phyloP scores from a whole-genome alignment of 2,797 vertebrate genomes.

The Emys orbicularis region DNA sequence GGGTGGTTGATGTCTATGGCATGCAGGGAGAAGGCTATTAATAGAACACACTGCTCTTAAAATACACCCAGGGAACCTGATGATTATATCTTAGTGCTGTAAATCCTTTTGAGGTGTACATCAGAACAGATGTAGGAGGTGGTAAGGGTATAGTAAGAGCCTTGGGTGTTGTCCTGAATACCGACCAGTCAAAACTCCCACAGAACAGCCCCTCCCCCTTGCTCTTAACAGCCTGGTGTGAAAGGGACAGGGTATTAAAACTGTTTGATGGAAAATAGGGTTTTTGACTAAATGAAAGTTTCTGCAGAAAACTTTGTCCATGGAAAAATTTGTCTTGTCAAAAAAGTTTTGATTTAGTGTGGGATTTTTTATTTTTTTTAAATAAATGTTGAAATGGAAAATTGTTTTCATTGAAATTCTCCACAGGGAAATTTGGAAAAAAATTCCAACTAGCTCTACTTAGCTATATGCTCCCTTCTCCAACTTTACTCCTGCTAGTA shows the following conservation, averaged over 20 bases:
- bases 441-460: background rate
- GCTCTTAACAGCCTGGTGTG: background rate
- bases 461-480: background rate
- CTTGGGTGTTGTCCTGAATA: background rate
- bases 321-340: background rate
- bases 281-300: background rate
- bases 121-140: slow-evolving; percentile 20
- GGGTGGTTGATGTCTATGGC: background rate
- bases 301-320: background rate
- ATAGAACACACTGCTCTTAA: background rate
- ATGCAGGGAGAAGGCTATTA: background rate
- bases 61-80: background rate
- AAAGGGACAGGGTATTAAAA: background rate
- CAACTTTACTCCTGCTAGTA: background rate
- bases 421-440: background rate
- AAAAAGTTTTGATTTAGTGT: background rate
- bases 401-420: background rate
- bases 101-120: background rate
- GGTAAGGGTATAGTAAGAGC: background rate
- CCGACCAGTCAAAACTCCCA: background rate
- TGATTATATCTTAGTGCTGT: background rate
- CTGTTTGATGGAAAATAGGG: background rate
- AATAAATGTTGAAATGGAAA: too few species aligned
- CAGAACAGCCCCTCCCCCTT: accelerated
- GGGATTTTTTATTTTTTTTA: too few species aligned